Percentiles rank a stretch among this genome's conserved stretches.
Evolutionary conservation across 1,140 invertebrate genomes (phyloP).

Genomic region (Nomia melanderi): DNA sequence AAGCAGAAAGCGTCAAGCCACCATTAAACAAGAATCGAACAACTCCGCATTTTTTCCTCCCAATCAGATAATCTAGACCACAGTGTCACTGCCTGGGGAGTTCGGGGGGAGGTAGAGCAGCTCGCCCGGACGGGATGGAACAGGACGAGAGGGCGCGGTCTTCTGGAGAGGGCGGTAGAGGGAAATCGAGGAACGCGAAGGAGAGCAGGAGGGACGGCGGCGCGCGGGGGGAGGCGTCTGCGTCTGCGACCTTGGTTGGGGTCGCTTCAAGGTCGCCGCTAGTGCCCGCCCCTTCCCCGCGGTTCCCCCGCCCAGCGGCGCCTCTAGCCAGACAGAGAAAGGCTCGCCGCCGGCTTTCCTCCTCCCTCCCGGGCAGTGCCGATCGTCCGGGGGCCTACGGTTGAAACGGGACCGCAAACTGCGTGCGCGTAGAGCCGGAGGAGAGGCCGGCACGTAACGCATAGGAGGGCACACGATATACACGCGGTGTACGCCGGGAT

Average conservation of each 20-base stretch:
- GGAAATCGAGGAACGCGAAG: slow-evolving; percentile 45
- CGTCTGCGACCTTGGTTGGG: slow-evolving; percentile 77
- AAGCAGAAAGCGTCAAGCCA: too few relatives aligned
- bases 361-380: slow-evolving; percentile 24
- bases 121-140: neutral
- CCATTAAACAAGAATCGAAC: slow-evolving; percentile 40
- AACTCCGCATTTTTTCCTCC: too few relatives aligned
- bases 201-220: too few relatives aligned
- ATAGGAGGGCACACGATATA: too few relatives aligned
- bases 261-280: slow-evolving; percentile 75
- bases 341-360: slow-evolving; percentile 43
- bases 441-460: too few relatives aligned
- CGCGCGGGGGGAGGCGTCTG: slow-evolving; percentile 69
- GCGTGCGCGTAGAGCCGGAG: slow-evolving; percentile 52
- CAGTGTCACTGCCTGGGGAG: neutral
- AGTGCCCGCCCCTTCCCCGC: slow-evolving; percentile 46
- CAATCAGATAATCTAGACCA: neutral
- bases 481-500: slow-evolving; percentile 55
- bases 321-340: too few relatives aligned
- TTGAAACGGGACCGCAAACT: slow-evolving; percentile 62
- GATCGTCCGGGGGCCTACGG: slow-evolving; percentile 30
- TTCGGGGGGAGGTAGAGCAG: neutral
- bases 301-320: slow-evolving; percentile 42
- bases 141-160: slow-evolving; percentile 34
- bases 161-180: slow-evolving; percentile 28